Evolutionary conservation across 2,797 vertebrate species (phyloP), one percentile per base, ranked within the genome.

Genomic region (Hyperoplus lanceolatus): DNA sequence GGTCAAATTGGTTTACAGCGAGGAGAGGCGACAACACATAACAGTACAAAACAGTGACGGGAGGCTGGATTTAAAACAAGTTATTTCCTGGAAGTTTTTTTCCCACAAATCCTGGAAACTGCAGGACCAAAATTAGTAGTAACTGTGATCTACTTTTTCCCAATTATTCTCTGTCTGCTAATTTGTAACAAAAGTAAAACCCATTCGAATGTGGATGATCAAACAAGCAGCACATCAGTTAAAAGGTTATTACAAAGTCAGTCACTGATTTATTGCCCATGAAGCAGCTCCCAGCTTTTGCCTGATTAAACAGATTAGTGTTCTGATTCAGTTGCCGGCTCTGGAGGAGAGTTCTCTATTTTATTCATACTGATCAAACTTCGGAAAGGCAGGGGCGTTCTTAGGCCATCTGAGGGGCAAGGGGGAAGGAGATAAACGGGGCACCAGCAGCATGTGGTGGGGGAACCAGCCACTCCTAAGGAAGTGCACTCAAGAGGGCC

Each of bases 171-270:
- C 36, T 48, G 9, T 60, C 48, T 46, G 60, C 75, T 83, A 73
- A 80, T 76, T 69, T 48, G 36, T 0, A 36, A 65, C 55, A 49
- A 67, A 82, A 80, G 80, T 70, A 69, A 66, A 77, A 70, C 38
- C 55, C 36, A 21, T 39, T 46, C 61, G 63, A 66, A 71, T 60
- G 54, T 80, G 7, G 41, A 15, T n/a, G 58, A 54, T 83, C 69
- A 63, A 77, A 70, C 68, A 46, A 7, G 49, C 81, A 36, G 57
- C 70, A 38, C n/a, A 4, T 5, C 59, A 79, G 68, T 61, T 49
- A 73, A 76, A 82, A 29, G 76, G 83, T 77, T 70, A 21, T 68
- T 41, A 42, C 73, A 84, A 84, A 85, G 82, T 85, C 55, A 66
- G 4, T 10, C 43, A 2, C 59, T 75, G 63, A 66, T 84, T 73